Evolutionary conservation across 1,140 invertebrate genomes (phyloP).

Genomic region (Drepana arcuata): DNA sequence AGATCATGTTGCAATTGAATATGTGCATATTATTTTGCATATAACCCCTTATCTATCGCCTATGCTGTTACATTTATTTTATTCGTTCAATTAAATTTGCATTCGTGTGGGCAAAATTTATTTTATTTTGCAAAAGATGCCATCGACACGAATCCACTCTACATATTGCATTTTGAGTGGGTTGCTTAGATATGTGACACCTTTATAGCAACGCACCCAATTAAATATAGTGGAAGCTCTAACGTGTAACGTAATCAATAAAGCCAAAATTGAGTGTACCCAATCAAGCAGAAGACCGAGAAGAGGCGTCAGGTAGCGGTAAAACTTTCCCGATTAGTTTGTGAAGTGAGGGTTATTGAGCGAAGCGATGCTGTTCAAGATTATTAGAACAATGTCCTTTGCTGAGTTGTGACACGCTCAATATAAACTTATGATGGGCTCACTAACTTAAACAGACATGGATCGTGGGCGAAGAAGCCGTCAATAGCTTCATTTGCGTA

Average conservation of each 20-base stretch:
- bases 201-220: no score
- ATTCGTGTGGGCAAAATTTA: no score
- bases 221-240: no score
- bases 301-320: slow-evolving; percentile 23
- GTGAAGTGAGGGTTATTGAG: slow-evolving; percentile 4
- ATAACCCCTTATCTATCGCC: no score
- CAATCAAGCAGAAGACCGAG: slow-evolving; percentile 11
- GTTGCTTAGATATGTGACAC: no score
- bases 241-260: slow-evolving; percentile 30
- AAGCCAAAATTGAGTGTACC: slow-evolving; percentile 24
- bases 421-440: slow-evolving; percentile 23
- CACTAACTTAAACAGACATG: slow-evolving; percentile 12
- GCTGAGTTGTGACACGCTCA: slow-evolving; percentile 10
- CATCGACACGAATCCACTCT: no score
- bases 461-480: slow-evolving; percentile 4
- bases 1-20: no score
- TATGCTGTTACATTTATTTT: no score
- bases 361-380: slow-evolving; percentile 11
- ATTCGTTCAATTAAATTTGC: no score
- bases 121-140: no score
- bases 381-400: slow-evolving; percentile 16
- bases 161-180: no score
- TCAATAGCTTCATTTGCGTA: slow-evolving; percentile 10
- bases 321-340: slow-evolving; percentile 18
- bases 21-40: no score